phyloP scores from a whole-genome alignment of 2,797 vertebrate species.

The Spinus olivaceus region DNA sequence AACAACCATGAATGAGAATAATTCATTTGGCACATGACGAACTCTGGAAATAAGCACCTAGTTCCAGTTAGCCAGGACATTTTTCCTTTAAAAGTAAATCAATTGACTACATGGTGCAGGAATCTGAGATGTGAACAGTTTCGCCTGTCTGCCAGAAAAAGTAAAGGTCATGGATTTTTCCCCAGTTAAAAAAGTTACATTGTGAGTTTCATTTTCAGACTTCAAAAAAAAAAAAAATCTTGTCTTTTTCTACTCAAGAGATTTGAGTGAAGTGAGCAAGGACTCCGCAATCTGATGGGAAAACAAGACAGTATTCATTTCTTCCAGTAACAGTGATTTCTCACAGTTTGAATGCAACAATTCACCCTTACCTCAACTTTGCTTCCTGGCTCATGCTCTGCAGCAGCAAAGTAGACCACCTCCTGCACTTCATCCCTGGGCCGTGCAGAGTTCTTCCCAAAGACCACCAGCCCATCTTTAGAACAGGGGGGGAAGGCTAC shows the following conservation, averaged over 20 bases:
- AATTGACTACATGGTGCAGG: not conserved
- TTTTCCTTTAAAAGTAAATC: not conserved
- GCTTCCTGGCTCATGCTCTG: conserved; percentile 70
- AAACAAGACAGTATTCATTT: not conserved
- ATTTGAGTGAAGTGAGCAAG: not conserved
- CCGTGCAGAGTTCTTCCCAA: conserved; percentile 82
- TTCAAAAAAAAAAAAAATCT: not conserved
- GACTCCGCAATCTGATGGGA: not conserved
- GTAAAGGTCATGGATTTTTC: not conserved
- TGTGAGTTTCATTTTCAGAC: not conserved
- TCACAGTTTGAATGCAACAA: not conserved
- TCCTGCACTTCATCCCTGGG: conserved; percentile 82
- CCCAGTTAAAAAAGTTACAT: not conserved
- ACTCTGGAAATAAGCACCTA: not conserved
- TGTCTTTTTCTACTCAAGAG: not conserved
- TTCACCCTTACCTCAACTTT: conserved; percentile 76
- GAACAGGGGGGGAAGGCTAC: conserved; percentile 78
- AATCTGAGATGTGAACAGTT: not conserved
- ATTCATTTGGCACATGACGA: not conserved
- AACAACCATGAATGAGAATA: not conserved
- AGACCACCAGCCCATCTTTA: conserved; percentile 74
- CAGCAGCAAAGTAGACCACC: conserved; percentile 74
- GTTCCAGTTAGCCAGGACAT: not conserved
- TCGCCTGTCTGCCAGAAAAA: not conserved
- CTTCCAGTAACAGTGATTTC: not conserved